Conservation (phyloP, 2,113 vertebrate species). For the Calyptommatus sinebrachiatus region DNA sequence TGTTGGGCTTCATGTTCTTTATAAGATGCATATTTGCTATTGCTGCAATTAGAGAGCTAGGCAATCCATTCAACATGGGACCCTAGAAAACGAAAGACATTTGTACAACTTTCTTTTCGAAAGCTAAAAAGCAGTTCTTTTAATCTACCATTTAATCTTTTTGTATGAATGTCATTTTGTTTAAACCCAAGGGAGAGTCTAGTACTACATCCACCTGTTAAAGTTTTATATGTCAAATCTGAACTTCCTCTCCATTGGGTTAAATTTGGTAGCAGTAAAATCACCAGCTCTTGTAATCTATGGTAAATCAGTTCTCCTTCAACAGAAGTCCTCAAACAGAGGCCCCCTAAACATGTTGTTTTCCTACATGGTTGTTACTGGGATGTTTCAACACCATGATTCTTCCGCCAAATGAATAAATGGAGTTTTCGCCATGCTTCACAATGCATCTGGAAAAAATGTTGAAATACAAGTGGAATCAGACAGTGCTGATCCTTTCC, state of each 20-base stretch:
- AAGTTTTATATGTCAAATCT: conserved; percentile 1
- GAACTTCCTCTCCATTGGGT: conserved; percentile 20
- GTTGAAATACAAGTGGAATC: too few relatives aligned
- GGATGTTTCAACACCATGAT: too few relatives aligned
- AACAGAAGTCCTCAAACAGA: too few relatives aligned
- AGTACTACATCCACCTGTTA: not conserved
- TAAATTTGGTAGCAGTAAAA: too few relatives aligned
- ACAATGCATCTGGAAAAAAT: too few relatives aligned
- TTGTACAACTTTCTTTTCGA: too few relatives aligned
- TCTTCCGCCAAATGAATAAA: not conserved
- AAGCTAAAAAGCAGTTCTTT: conserved; percentile 17
- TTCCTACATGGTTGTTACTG: too few relatives aligned
- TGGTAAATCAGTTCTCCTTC: too few relatives aligned
- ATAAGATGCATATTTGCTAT: conserved; percentile 42
- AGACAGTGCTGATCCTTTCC: too few relatives aligned
- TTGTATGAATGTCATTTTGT: conserved; percentile 46
- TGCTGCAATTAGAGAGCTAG: conserved; percentile 44
- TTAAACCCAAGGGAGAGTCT: conserved; percentile 37
- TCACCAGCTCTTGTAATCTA: too few relatives aligned
- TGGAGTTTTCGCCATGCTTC: accelerated
- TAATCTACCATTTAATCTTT: conserved; percentile 48
- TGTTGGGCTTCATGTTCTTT: conserved; percentile 51
- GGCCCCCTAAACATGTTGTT: too few relatives aligned
- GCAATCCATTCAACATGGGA: conserved; percentile 51
- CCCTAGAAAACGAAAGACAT: too few relatives aligned